Evolutionary conservation across 1,140 invertebrate genomes (phyloP).

Genomic region (Chymomyza costata): DNA sequence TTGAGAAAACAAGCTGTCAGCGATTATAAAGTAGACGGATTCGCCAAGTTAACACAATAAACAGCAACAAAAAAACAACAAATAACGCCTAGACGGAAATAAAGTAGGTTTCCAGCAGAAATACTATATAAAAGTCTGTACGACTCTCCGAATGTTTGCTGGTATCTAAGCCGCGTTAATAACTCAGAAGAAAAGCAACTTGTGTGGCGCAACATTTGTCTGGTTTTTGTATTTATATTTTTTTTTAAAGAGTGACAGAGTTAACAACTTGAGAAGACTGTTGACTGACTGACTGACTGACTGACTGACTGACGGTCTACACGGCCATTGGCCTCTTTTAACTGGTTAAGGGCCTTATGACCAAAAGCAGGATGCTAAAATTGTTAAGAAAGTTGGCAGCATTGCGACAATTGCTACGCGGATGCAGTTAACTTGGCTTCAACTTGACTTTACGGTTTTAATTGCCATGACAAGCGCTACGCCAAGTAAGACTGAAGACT

Average conservation of each 20-base stretch:
- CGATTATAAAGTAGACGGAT: slow-evolving; percentile 68
- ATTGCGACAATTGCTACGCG: slow-evolving; percentile 23
- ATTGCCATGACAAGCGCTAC: slow-evolving; percentile 31
- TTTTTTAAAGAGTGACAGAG: no score
- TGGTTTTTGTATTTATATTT: no score
- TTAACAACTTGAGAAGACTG: no score
- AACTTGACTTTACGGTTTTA: slow-evolving; percentile 20
- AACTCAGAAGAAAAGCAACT: not conserved
- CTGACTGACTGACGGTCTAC: not conserved
- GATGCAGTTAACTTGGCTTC: slow-evolving; percentile 28
- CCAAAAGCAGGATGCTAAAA: slow-evolving; percentile 43
- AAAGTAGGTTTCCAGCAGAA: slow-evolving; percentile 34
- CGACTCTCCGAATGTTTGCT: no score
- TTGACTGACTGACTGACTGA: not conserved
- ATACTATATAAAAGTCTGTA: not conserved
- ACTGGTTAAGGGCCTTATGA: slow-evolving; percentile 1
- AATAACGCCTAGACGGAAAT: no score
- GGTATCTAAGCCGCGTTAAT: no score
- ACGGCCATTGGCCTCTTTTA: not conserved
- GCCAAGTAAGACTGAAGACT: slow-evolving; percentile 19
- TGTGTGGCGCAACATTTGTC: slow-evolving; percentile 17
- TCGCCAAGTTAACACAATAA: slow-evolving; percentile 39
- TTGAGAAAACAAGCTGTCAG: no score
- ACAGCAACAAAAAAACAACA: slow-evolving; percentile 14
- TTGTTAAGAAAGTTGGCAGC: slow-evolving; percentile 63